These are phyloP conservation scores for Cyphomyrus discorhynchus DNA, from an alignment of 2,113 vertebrate genomes.

Conservation along the genomic window DNA sequence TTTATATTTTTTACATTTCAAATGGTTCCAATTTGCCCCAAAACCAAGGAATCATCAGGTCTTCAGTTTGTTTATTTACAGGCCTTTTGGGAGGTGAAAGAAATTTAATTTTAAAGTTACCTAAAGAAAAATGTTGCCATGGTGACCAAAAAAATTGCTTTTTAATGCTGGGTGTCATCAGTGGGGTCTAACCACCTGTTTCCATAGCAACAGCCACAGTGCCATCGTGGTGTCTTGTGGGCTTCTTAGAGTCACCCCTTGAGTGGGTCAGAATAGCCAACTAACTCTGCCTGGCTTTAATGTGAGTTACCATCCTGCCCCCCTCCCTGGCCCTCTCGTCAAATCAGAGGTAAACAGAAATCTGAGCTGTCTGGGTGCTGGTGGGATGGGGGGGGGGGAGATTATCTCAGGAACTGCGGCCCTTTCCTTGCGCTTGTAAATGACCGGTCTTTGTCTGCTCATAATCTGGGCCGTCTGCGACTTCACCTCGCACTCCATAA, in stretches of 20 bases:
- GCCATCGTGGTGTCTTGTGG: conserved; percentile 29
- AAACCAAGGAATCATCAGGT: neutral
- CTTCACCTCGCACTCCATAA: neutral
- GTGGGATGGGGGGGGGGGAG: neutral
- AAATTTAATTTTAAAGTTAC: conserved; percentile 34
- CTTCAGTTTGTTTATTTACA: conserved; percentile 22
- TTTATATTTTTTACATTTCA: neutral
- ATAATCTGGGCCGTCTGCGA: neutral
- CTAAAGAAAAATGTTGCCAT: conserved; percentile 43
- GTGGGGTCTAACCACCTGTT: conserved; percentile 38
- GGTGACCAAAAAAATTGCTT: conserved; percentile 34
- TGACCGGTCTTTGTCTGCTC: neutral
- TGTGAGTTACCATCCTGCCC: neutral
- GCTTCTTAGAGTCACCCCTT: conserved; percentile 16
- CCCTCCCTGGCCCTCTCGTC: neutral
- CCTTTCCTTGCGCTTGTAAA: neutral
- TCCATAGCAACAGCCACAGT: conserved; percentile 47
- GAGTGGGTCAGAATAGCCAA: conserved; percentile 27
- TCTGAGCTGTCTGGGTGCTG: neutral
- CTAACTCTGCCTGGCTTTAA: neutral
- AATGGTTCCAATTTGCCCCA: neutral
- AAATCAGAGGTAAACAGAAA: neutral
- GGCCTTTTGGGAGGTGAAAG: conserved; percentile 17
- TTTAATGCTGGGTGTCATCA: conserved; percentile 25
- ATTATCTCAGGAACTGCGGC: neutral